phyloP scores from a whole-genome alignment of 2,113 vertebrate genomes.

The Syrrhaptes paradoxus region DNA sequence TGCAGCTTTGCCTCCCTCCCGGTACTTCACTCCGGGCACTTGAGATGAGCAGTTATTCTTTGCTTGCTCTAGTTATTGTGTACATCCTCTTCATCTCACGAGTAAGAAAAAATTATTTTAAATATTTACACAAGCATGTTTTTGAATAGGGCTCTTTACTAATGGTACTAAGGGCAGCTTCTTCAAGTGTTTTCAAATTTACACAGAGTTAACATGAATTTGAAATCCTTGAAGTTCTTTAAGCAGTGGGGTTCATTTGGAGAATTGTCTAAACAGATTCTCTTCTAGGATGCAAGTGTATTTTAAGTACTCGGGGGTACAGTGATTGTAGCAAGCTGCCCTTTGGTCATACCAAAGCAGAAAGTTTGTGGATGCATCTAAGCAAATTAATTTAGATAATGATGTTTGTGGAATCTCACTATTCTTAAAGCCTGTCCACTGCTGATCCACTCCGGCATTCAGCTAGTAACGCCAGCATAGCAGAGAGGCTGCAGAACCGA shows the following conservation, averaged over 20 bases:
- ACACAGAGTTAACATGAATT: not conserved
- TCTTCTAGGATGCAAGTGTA: not conserved
- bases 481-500: accelerated
- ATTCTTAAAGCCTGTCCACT: accelerated
- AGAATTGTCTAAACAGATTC: not conserved
- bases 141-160: not conserved
- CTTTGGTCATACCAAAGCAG: not conserved
- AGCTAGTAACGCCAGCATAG: not conserved
- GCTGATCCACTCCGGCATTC: not conserved
- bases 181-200: not conserved
- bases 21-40: not conserved
- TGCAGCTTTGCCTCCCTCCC: not conserved
- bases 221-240: not conserved
- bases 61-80: not conserved
- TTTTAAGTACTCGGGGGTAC: not conserved
- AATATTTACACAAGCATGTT: not conserved
- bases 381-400: not conserved
- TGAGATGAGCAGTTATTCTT: not conserved
- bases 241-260: not conserved
- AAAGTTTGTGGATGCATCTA: not conserved
- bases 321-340: not conserved
- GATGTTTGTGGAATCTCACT: not conserved
- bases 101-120: not conserved
- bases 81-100: not conserved
- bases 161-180: not conserved